A percentile compares a stretch with the other conserved stretches of the same genome.
Conservation (phyloP, 2,888 invertebrate species). For the Heliconius hortense region DNA sequence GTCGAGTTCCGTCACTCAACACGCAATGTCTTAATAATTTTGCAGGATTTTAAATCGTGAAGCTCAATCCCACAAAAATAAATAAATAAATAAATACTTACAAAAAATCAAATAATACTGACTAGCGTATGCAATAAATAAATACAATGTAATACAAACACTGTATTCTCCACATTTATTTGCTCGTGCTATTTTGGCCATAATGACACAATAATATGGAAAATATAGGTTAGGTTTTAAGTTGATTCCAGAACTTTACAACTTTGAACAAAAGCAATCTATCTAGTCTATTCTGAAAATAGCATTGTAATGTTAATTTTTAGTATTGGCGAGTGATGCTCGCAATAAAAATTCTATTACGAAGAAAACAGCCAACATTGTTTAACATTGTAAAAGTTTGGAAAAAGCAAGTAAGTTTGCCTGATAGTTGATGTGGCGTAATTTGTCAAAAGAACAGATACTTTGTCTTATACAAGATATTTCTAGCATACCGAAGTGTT, state of each 20-base stretch:
- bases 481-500: constrained; percentile 36
- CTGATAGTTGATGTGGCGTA: constrained; percentile 51
- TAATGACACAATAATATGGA: not conserved
- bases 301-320: constrained; percentile 13
- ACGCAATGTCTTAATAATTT: too few relatives aligned
- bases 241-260: not conserved
- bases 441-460: constrained; percentile 50
- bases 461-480: constrained; percentile 35
- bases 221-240: not conserved
- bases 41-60: too few relatives aligned
- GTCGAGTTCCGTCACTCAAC: too few relatives aligned
- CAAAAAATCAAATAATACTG: too few relatives aligned
- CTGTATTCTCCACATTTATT: not conserved
- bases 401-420: constrained; percentile 50
- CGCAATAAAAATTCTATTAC: constrained; percentile 56
- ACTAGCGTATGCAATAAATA: too few relatives aligned
- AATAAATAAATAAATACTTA: too few relatives aligned
- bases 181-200: not conserved
- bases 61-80: too few relatives aligned
- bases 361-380: constrained; percentile 56
- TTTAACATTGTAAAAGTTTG: constrained; percentile 67
- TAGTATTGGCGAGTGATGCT: constrained; percentile 39
- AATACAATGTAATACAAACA: too few relatives aligned
- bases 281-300: constrained; percentile 15
- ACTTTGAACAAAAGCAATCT: constrained; percentile 6